phyloP scores from a whole-genome alignment of 1,140 invertebrate genomes.

The Trypoxylus dichotomus region DNA sequence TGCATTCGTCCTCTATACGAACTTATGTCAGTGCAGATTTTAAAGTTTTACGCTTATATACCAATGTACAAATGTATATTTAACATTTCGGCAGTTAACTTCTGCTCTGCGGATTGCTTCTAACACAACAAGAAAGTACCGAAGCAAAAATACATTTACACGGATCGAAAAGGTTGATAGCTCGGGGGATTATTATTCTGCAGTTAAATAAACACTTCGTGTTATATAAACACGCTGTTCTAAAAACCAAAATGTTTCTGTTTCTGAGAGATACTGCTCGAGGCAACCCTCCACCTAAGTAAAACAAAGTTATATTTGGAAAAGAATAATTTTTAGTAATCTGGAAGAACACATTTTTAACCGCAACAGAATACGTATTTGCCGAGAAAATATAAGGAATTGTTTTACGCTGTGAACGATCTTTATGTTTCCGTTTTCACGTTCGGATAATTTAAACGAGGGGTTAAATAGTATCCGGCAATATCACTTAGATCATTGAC shows the following conservation, averaged over 20 bases:
- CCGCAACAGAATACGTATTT: not conserved
- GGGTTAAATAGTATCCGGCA: not conserved
- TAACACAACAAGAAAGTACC: not conserved
- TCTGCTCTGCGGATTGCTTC: too few species aligned
- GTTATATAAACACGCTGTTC: conserved; percentile 19
- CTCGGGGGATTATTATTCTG: not conserved
- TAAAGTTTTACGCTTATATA: too few species aligned
- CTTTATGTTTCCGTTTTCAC: not conserved
- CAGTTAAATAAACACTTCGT: conserved; percentile 24
- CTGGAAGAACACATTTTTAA: conserved; percentile 28
- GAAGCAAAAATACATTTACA: not conserved
- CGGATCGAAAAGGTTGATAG: conserved; percentile 15
- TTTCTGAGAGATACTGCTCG: conserved; percentile 20
- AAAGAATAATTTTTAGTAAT: conserved; percentile 25
- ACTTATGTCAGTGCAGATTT: too few species aligned
- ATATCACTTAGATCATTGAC: too few species aligned
- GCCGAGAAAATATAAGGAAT: conserved; percentile 1
- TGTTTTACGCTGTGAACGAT: not conserved
- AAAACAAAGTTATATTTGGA: conserved; percentile 27
- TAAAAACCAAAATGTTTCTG: conserved; percentile 26
- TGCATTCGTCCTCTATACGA: too few species aligned
- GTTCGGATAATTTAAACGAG: not conserved
- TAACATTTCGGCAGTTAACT: too few species aligned
- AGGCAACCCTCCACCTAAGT: conserved; percentile 23
- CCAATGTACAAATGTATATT: too few species aligned